Conservation (phyloP, 2,113 vertebrate genomes). For the Cryptotis parvus region DNA sequence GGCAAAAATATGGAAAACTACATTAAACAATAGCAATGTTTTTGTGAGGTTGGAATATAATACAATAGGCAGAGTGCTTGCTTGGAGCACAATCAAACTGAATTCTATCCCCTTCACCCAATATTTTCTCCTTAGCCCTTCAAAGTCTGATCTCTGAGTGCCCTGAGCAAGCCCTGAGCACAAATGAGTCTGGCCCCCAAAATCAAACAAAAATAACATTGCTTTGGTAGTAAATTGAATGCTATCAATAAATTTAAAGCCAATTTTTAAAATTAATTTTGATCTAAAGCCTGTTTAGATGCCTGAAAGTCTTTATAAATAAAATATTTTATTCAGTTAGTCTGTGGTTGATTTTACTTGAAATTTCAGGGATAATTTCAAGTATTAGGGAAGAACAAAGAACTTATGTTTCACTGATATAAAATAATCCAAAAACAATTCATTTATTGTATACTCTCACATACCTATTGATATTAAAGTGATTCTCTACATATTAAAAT, state of each 20-base stretch:
- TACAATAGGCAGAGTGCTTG: too few relatives aligned
- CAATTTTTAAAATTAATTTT: background rate
- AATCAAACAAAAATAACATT: too few relatives aligned
- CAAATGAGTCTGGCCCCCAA: too few relatives aligned
- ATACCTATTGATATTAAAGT: background rate
- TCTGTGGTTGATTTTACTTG: constrained; percentile 16
- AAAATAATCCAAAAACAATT: constrained; percentile 11
- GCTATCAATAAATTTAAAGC: background rate
- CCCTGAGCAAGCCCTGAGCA: too few relatives aligned
- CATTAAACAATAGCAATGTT: background rate
- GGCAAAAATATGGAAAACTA: background rate
- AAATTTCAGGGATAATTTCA: background rate
- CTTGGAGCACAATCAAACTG: too few relatives aligned
- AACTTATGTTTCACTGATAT: background rate
- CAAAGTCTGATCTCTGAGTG: too few relatives aligned
- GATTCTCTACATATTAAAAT: too few relatives aligned
- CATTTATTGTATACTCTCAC: constrained; percentile 8
- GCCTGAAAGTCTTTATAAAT: background rate
- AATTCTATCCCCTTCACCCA: too few relatives aligned
- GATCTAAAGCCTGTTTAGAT: background rate
- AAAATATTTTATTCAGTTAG: background rate
- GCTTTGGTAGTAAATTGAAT: background rate
- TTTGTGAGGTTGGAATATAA: too few relatives aligned
- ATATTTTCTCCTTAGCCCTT: too few relatives aligned
- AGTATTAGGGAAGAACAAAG: background rate